Evolutionary conservation across 2,113 vertebrate genomes (phyloP), one percentile per base, ranked within the genome.

Genomic region (Cryptotis parvus): DNA sequence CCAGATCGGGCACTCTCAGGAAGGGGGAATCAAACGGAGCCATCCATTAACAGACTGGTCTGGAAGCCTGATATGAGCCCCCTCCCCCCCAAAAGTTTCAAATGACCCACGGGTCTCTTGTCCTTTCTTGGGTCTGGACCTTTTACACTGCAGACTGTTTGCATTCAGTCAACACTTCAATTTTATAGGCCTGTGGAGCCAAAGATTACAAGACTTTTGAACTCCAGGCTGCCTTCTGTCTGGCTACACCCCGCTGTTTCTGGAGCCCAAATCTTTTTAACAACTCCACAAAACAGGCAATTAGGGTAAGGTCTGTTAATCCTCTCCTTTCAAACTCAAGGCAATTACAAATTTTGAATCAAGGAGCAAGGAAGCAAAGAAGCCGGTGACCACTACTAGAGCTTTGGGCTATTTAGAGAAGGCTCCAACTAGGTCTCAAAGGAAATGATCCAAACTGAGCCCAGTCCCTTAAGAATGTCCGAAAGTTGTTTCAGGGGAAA

Each of bases 181-280:
- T 98, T 98, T 98, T 98, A 98, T 97, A 98, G 97, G 88, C 95
- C 97, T 93, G 88, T 93, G 97, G 98, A 98, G 98, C 97, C 98
- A 98, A 98, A 97, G 97, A 97, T 95, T 97, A 96, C 96, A 96
- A 98, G 97, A 97, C 97, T 98, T 98, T 94, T 98, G 97, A 98
- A 98, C 97, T 97, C 92, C 94, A 95, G 95, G 97, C 96, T 96
- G 97, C 96, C 97, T 98, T 97, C 96, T 97, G 98, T 98, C 98
- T 98, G 98, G 97, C 97, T 98, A 92, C 96, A 49, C 96, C 95
- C 95, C 95, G 97, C 96, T 96, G 96, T 97, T 98, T 97, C 96
- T 98, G 97, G 97, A 98, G 97, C 96, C 97, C 96, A 98, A 95
- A 95, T 94, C 94, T 96, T 94, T 94, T 94, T 96, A 96, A 96